Percentiles rank a stretch among this genome's conserved stretches.
Evolutionary conservation across 2,797 vertebrate species (phyloP).

Genomic region (Epinephelus coioides): DNA sequence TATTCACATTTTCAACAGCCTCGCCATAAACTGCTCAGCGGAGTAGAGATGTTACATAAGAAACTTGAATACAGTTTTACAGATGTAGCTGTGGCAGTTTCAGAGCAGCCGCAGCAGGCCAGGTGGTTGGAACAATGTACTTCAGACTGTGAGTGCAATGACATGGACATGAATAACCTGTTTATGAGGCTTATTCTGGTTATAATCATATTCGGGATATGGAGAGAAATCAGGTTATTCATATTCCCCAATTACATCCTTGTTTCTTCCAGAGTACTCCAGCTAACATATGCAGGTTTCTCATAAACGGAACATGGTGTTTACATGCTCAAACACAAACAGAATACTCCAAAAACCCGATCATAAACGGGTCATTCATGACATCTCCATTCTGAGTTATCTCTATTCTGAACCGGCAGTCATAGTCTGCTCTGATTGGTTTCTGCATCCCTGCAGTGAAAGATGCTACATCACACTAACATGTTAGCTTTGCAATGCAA

Average conservation of each 20-base stretch:
- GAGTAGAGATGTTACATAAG: background rate
- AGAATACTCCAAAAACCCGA: too few relatives aligned
- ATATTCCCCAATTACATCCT: too few relatives aligned
- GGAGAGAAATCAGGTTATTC: too few relatives aligned
- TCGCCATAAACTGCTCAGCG: conserved; percentile 2
- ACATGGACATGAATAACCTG: too few relatives aligned
- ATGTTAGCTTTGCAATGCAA: background rate
- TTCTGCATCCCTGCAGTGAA: background rate
- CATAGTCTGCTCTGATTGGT: background rate
- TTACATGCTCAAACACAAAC: too few relatives aligned
- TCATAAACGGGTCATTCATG: too few relatives aligned
- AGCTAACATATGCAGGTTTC: too few relatives aligned
- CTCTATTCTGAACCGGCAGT: background rate
- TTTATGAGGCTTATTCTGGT: too few relatives aligned
- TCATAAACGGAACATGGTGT: too few relatives aligned
- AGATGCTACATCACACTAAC: conserved; percentile 2
- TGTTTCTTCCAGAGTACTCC: too few relatives aligned
- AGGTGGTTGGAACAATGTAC: background rate
- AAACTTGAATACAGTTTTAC: background rate
- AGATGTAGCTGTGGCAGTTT: conserved; percentile 25
- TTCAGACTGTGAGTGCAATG: background rate
- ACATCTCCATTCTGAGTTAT: background rate
- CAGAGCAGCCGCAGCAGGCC: conserved; percentile 23
- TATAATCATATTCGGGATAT: too few relatives aligned
- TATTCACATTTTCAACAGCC: background rate